These are phyloP conservation scores for Chelidonichthys spinosus DNA, from an alignment of 2,797 vertebrate species.

Conservation along the genomic window DNA sequence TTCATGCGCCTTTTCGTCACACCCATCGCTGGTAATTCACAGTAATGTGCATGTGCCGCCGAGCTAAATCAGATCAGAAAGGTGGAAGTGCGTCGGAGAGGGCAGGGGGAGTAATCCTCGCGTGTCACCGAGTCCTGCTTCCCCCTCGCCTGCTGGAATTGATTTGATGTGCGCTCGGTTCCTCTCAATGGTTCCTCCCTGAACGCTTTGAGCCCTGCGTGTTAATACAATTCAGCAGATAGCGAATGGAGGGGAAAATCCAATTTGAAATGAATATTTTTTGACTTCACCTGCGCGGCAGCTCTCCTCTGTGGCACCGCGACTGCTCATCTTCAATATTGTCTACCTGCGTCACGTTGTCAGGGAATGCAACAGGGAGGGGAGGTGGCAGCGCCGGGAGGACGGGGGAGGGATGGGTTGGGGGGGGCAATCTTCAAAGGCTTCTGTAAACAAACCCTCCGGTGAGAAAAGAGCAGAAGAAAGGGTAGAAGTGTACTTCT, in stretches of 20 bases:
- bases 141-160: constrained; percentile 59
- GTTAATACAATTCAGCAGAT: constrained; percentile 74
- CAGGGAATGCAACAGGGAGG: constrained; percentile 46
- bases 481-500: constrained; percentile 56
- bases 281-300: constrained; percentile 64
- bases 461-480: constrained; percentile 65
- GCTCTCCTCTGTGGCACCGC: constrained; percentile 49
- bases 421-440: constrained; percentile 76
- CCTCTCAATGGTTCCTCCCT: constrained; percentile 55
- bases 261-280: constrained; percentile 78
- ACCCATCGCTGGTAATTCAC: constrained; percentile 55
- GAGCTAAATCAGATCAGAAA: constrained; percentile 67
- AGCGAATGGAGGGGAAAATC: constrained; percentile 63
- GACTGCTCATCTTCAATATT: constrained; percentile 62
- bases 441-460: constrained; percentile 80
- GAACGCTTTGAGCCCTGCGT: constrained; percentile 55
- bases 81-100: constrained; percentile 56
- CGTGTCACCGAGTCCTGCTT: constrained; percentile 61
- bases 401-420: not conserved
- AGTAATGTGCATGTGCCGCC: constrained; percentile 43
- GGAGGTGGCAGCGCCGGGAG: not conserved
- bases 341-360: constrained; percentile 70
- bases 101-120: constrained; percentile 60
- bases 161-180: constrained; percentile 70
- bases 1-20: constrained; percentile 47